Evolutionary conservation across 1,140 invertebrate genomes (phyloP).

Genomic region (Atta cephalotes): DNA sequence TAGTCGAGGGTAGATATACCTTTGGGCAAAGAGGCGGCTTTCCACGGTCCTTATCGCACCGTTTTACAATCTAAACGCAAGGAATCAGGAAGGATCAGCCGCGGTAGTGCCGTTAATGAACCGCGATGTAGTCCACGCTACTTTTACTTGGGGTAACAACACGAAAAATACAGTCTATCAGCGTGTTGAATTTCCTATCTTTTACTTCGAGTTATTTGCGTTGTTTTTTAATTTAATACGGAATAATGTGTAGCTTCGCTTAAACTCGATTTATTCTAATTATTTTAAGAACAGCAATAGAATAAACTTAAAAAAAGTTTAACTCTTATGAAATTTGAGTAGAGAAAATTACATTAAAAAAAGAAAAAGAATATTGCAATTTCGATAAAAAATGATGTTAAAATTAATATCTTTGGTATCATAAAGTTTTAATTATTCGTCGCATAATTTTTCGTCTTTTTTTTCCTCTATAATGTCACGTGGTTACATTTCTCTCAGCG

Average conservation of each 20-base stretch:
- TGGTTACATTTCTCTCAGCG: neutral
- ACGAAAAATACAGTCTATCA: neutral
- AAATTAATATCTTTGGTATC: neutral
- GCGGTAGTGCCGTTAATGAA: constrained; percentile 68
- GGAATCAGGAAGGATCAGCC: constrained; percentile 74
- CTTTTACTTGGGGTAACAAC: constrained; percentile 10
- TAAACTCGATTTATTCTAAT: neutral
- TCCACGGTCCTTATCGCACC: constrained; percentile 74
- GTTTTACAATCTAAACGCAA: constrained; percentile 77
- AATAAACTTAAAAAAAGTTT: neutral
- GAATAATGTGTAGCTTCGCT: neutral
- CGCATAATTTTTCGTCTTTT: neutral
- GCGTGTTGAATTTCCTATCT: neutral
- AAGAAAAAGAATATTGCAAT: neutral
- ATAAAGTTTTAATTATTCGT: neutral
- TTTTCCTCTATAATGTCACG: neutral
- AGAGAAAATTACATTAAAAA: neutral
- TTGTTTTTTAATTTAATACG: neutral
- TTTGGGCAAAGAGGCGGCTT: constrained; percentile 49
- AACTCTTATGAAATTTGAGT: neutral
- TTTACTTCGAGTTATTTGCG: neutral
- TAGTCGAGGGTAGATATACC: constrained; percentile 72
- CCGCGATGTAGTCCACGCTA: constrained; percentile 48
- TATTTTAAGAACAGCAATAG: neutral
- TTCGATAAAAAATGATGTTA: neutral